Percentiles rank a stretch among this genome's conserved stretches.
Evolutionary conservation across 1,140 invertebrate genomes (phyloP).

Genomic region (Drosophila burlai): DNA sequence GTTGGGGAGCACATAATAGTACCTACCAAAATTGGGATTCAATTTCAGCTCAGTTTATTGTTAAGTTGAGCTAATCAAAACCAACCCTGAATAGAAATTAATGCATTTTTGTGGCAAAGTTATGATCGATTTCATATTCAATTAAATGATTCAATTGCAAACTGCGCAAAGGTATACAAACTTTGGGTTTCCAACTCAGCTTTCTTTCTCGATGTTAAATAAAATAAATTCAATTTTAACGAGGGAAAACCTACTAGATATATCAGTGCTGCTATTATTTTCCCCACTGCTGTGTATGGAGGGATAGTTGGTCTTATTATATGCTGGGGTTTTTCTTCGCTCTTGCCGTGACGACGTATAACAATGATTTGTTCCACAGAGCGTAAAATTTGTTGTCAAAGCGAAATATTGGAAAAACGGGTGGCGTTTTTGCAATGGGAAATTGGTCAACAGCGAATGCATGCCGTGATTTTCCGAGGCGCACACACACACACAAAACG

Average conservation of each 20-base stretch:
- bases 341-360: constrained; percentile 2
- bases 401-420: constrained; percentile 27
- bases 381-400: constrained; percentile 48
- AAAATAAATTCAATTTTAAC: neutral
- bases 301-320: constrained; percentile 20
- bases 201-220: neutral
- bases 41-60: too few species aligned
- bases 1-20: neutral
- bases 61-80: too few species aligned
- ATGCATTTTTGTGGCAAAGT: too few species aligned
- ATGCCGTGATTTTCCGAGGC: neutral
- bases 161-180: too few species aligned
- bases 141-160: too few species aligned
- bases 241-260: neutral
- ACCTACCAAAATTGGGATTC: too few species aligned
- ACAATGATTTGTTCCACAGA: constrained; percentile 42
- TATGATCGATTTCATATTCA: too few species aligned
- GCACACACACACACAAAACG: constrained; percentile 3
- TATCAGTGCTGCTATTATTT: neutral
- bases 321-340: neutral
- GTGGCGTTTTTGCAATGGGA: neutral
- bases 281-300: neutral
- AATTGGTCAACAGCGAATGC: neutral
- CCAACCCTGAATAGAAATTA: too few species aligned
- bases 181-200: too few species aligned